Evolutionary conservation across 2,888 invertebrate genomes (phyloP).

Genomic region (Aromia moschata): DNA sequence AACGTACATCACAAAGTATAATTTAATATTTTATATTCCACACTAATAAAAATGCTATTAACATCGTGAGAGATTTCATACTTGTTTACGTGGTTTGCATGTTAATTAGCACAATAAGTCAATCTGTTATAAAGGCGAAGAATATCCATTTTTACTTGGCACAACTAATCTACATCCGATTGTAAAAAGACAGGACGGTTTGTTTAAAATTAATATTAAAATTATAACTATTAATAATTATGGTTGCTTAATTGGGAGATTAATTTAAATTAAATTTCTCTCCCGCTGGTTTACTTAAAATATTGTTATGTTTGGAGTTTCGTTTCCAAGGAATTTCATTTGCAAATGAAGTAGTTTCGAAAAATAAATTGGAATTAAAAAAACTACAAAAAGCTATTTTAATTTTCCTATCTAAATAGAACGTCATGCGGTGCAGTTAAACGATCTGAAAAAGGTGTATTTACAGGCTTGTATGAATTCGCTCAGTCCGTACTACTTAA

Average conservation of each 20-base stretch:
- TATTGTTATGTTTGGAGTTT: too few relatives aligned
- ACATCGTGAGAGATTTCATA: constrained; percentile 38
- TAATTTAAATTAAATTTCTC: constrained; percentile 1
- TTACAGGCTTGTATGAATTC: too few relatives aligned
- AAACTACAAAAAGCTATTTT: too few relatives aligned
- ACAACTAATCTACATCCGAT: not conserved
- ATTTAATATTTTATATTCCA: constrained; percentile 10
- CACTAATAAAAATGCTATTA: constrained; percentile 30
- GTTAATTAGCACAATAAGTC: constrained; percentile 32
- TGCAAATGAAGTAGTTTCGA: too few relatives aligned
- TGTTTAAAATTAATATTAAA: constrained; percentile 2
- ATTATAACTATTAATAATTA: constrained; percentile 1
- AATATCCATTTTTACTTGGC: constrained; percentile 8
- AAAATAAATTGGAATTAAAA: too few relatives aligned
- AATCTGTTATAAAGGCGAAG: constrained; percentile 3
- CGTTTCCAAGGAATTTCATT: too few relatives aligned
- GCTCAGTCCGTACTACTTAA: too few relatives aligned
- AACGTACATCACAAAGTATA: constrained; percentile 5
- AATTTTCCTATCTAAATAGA: too few relatives aligned
- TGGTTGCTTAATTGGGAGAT: constrained; percentile 4
- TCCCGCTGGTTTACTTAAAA: constrained; percentile 9
- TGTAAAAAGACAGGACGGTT: not conserved
- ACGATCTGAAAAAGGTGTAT: too few relatives aligned
- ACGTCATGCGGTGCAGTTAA: too few relatives aligned
- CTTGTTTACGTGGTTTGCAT: constrained; percentile 40